These are phyloP conservation scores for Spinus olivaceus DNA, from an alignment of 2,797 vertebrate species.

Conservation along the genomic window DNA sequence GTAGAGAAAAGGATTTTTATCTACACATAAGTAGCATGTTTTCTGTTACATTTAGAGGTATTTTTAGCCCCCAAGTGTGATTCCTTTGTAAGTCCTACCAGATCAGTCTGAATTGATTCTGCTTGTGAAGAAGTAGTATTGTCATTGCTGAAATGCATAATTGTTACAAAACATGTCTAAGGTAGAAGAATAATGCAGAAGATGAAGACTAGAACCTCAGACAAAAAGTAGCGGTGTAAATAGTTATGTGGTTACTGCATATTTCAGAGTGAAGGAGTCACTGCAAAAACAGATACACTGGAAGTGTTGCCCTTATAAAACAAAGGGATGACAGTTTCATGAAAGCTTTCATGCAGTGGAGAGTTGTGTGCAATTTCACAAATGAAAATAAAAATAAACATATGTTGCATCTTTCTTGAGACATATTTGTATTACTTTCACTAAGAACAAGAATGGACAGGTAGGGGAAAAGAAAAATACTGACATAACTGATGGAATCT, in stretches of 20 bases:
- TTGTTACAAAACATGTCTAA: not conserved
- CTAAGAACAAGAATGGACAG: not conserved
- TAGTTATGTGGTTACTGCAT: not conserved
- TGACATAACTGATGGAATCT: not conserved
- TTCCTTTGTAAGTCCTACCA: not conserved
- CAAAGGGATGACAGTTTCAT: not conserved
- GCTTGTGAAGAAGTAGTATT: not conserved
- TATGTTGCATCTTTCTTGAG: not conserved
- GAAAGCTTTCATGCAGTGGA: not conserved
- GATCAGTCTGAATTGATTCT: not conserved
- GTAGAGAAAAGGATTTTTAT: not conserved
- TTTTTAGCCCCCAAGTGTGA: not conserved
- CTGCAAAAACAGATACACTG: not conserved
- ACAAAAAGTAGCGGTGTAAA: not conserved
- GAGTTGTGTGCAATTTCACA: not conserved
- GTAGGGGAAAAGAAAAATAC: not conserved
- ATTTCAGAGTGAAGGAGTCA: not conserved
- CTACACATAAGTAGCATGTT: not conserved
- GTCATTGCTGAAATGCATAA: not conserved
- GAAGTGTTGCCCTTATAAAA: not conserved
- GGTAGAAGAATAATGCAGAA: not conserved
- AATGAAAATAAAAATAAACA: not conserved
- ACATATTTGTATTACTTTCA: not conserved
- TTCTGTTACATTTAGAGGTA: not conserved
- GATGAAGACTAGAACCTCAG: not conserved